Evolutionary conservation across 2,888 invertebrate genomes (phyloP).

Genomic region (Hirtodrosophila cameraria): DNA sequence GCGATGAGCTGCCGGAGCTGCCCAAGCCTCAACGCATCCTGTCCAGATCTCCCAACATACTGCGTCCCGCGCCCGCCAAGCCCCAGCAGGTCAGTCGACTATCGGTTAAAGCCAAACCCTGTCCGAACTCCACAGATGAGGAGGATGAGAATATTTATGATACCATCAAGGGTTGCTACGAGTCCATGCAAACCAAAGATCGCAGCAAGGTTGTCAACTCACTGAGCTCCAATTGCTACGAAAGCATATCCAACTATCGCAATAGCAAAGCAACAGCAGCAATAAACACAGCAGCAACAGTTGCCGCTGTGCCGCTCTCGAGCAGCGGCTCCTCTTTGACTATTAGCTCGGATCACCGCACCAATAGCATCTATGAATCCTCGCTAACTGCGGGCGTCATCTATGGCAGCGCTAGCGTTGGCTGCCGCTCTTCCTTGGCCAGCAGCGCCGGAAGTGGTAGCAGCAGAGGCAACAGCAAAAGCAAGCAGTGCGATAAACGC

Average conservation of each 20-base stretch:
- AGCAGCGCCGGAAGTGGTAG: constrained; percentile 35
- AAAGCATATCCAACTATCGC: constrained; percentile 81
- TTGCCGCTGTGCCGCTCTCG: constrained; percentile 49
- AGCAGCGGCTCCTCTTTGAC: constrained; percentile 83
- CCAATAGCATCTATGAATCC: constrained; percentile 83
- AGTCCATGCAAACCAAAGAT: constrained; percentile 61
- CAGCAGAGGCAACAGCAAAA: constrained; percentile 17
- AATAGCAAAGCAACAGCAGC: constrained; percentile 18
- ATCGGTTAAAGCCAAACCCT: not conserved
- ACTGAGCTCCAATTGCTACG: constrained; percentile 83
- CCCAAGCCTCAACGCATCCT: constrained; percentile 82
- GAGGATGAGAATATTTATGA: constrained; percentile 87
- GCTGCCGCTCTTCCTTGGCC: constrained; percentile 58
- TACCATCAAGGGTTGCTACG: constrained; percentile 86
- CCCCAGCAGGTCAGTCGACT: constrained; percentile 27
- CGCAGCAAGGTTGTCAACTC: constrained; percentile 72
- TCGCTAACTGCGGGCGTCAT: constrained; percentile 71
- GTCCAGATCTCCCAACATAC: constrained; percentile 64
- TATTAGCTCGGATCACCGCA: constrained; percentile 83
- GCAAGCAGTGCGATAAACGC: constrained; percentile 52
- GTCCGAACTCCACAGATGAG: constrained; percentile 38
- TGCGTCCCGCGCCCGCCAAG: constrained; percentile 64
- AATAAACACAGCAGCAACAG: not conserved
- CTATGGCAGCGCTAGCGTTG: constrained; percentile 53
- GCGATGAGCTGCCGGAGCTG: constrained; percentile 77